Conservation (phyloP, 2,888 invertebrate species). For the Nomada hirtipes region DNA sequence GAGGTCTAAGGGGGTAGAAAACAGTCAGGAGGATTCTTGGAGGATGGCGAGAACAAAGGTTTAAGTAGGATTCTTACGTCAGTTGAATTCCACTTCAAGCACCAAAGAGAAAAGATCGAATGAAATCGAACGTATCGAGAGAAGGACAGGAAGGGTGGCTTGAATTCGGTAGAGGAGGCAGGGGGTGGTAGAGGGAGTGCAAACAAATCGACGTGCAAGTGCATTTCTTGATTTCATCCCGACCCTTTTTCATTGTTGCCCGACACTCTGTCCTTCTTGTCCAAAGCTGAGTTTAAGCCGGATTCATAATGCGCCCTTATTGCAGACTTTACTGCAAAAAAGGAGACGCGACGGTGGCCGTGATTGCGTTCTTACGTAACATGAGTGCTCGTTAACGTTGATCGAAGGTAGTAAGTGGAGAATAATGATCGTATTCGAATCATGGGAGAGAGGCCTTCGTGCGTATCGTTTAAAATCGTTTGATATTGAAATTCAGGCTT, state of each 20-base stretch:
- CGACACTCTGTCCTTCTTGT: slow-evolving; percentile 12
- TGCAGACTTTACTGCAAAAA: slow-evolving; percentile 7
- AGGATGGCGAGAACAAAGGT: slow-evolving; percentile 61
- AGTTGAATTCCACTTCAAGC: slow-evolving; percentile 73
- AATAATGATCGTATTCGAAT: neutral
- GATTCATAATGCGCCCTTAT: slow-evolving; percentile 50
- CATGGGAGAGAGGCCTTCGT: neutral
- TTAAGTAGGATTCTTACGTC: slow-evolving; percentile 76
- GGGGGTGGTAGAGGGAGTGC: slow-evolving; percentile 60
- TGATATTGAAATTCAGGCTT: neutral
- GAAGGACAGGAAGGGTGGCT: slow-evolving; percentile 55
- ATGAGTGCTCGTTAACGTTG: slow-evolving; percentile 1
- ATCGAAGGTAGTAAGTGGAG: neutral
- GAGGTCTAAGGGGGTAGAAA: neutral
- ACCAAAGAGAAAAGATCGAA: slow-evolving; percentile 67
- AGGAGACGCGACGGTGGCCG: neutral
- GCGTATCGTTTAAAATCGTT: neutral
- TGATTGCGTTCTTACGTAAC: slow-evolving; percentile 2
- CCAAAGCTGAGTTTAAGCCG: slow-evolving; percentile 39
- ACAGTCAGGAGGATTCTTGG: slow-evolving; percentile 35
- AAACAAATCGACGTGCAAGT: slow-evolving; percentile 80
- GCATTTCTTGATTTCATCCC: slow-evolving; percentile 76
- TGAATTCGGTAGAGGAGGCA: slow-evolving; percentile 44
- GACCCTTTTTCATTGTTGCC: slow-evolving; percentile 59
- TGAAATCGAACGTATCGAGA: slow-evolving; percentile 62